Conservation (phyloP, 2,888 invertebrate genomes). For the Trissoscelio sp. region DNA sequence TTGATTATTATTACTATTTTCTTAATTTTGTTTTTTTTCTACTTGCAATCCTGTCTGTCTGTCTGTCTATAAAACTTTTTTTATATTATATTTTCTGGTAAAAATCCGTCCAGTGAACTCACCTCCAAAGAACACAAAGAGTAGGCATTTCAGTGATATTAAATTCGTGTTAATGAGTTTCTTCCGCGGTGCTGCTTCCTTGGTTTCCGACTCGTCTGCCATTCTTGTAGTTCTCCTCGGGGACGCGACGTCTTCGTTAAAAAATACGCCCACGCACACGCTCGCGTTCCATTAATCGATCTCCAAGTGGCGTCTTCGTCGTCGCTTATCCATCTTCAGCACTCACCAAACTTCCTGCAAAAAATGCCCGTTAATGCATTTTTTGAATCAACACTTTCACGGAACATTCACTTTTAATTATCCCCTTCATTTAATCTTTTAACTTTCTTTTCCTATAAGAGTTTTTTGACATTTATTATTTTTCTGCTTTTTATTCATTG, state of each 20-base stretch:
- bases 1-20: too few relatives aligned
- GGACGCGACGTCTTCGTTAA: conserved; percentile 20
- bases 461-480: background rate
- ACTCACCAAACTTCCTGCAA: conserved; percentile 32
- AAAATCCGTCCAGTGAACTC: too few relatives aligned
- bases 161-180: conserved; percentile 88
- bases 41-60: too few relatives aligned
- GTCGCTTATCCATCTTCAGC: conserved; percentile 50
- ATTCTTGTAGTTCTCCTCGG: conserved; percentile 41
- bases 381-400: too few relatives aligned
- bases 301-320: conserved; percentile 27
- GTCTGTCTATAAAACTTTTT: too few relatives aligned
- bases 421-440: too few relatives aligned
- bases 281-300: conserved; percentile 48
- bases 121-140: conserved; percentile 93
- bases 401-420: too few relatives aligned
- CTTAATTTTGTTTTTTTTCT: too few relatives aligned
- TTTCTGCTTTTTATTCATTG: background rate
- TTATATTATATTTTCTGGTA: too few relatives aligned
- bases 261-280: conserved; percentile 8
- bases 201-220: conserved; percentile 67
- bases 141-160: conserved; percentile 90
- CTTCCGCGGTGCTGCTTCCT: conserved; percentile 78
- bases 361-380: conserved; percentile 22
- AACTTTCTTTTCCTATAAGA: too few relatives aligned